Percentiles rank a stretch among this genome's conserved stretches.
phyloP scores from a whole-genome alignment of 2,888 invertebrate genomes.

The Rhabditoides inermis region DNA sequence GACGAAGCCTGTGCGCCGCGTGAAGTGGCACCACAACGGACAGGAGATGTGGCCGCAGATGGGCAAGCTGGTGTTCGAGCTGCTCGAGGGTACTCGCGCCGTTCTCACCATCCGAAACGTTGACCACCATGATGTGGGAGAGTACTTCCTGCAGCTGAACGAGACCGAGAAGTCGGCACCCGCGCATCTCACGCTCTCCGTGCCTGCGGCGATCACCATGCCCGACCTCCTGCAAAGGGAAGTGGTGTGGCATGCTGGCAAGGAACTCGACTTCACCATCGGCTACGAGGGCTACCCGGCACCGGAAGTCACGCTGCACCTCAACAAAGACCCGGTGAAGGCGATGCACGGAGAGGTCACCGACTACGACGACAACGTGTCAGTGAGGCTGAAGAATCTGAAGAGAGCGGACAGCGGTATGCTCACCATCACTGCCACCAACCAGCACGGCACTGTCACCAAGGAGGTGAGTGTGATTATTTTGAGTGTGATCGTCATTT shows the following conservation, averaged over 20 bases:
- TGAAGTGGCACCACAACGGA: conserved; percentile 43
- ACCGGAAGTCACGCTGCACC: conserved; percentile 50
- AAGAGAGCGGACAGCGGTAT: conserved; percentile 63
- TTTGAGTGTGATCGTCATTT: not conserved
- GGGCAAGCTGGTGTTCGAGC: conserved; percentile 13
- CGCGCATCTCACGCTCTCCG: conserved; percentile 36
- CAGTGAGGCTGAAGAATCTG: conserved; percentile 63
- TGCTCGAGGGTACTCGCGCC: not conserved
- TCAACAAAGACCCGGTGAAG: conserved; percentile 55
- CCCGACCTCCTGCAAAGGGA: conserved; percentile 25
- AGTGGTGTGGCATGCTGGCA: conserved; percentile 32
- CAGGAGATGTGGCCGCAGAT: conserved; percentile 32
- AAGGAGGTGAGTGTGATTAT: conserved; percentile 19
- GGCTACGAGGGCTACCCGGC: conserved; percentile 34
- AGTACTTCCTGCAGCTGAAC: conserved; percentile 23
- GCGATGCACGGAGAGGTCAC: conserved; percentile 52
- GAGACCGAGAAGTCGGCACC: conserved; percentile 38
- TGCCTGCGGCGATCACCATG: conserved; percentile 33
- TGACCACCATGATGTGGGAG: conserved; percentile 42
- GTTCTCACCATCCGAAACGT: conserved; percentile 35
- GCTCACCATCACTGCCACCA: conserved; percentile 62
- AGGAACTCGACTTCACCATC: conserved; percentile 38
- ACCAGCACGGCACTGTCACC: conserved; percentile 15
- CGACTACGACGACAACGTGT: conserved; percentile 33
- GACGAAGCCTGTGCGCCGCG: conserved; percentile 26